phyloP scores from a whole-genome alignment of 2,113 vertebrate genomes.

The Stigmatopora nigra region DNA sequence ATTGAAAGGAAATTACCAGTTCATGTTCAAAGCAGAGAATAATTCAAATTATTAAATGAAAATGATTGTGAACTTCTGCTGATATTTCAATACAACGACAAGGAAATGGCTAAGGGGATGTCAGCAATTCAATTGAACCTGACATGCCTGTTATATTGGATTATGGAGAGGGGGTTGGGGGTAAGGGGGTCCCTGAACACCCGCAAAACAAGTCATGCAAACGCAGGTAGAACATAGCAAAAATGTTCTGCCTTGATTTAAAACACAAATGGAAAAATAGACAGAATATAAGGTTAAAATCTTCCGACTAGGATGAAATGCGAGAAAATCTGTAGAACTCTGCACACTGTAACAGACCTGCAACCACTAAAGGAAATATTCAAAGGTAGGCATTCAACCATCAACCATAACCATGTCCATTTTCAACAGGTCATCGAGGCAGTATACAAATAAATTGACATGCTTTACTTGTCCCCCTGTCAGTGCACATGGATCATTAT shows the following conservation, averaged over 20 bases:
- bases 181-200: background rate
- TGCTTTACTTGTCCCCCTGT: background rate
- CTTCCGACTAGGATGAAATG: background rate
- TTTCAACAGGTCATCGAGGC: slow-evolving; percentile 1
- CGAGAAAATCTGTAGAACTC: background rate
- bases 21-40: no score
- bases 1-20: no score
- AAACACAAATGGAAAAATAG: background rate
- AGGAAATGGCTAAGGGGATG: background rate
- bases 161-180: no score
- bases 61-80: no score
- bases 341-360: background rate
- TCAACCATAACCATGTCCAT: background rate
- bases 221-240: background rate
- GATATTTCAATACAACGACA: no score
- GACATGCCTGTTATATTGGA: background rate
- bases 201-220: background rate
- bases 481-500: background rate
- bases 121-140: background rate
- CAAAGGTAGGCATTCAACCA: background rate
- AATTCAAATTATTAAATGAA: no score
- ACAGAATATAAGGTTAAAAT: background rate
- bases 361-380: background rate
- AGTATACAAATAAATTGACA: slow-evolving; percentile 3
- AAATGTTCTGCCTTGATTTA: background rate